A percentile compares a stretch with the other conserved stretches of the same genome.
These are phyloP conservation scores for Melikaiella ostensackeni DNA, from an alignment of 2,888 invertebrate genomes.

Conservation along the genomic window DNA sequence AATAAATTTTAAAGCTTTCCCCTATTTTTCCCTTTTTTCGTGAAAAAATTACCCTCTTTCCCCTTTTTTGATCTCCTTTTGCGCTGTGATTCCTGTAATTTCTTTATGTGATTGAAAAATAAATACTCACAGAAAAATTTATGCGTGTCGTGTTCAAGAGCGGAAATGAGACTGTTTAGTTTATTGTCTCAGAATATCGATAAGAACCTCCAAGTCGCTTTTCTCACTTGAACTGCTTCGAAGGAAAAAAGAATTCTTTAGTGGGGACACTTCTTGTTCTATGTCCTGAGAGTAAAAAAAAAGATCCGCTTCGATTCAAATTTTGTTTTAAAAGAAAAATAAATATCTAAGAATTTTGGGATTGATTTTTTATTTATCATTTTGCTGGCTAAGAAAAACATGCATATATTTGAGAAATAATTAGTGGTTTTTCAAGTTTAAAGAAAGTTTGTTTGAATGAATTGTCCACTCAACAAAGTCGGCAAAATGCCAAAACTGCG, in stretches of 20 bases:
- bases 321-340: neutral
- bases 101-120: no score
- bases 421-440: neutral
- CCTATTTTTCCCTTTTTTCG: no score
- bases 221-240: constrained; percentile 38
- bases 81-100: no score
- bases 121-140: constrained; percentile 40
- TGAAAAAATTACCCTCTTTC: no score
- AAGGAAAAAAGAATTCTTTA: constrained; percentile 43
- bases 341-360: no score
- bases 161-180: constrained; percentile 52
- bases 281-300: neutral
- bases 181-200: constrained; percentile 42
- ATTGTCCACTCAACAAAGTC: neutral
- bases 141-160: constrained; percentile 44
- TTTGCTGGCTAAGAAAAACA: no score
- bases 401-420: no score
- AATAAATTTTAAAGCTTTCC: no score
- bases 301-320: no score
- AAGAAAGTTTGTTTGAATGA: neutral
- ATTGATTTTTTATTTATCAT: no score
- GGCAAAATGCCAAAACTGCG: constrained; percentile 6
- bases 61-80: no score
- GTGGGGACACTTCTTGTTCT: constrained; percentile 45
- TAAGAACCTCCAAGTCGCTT: constrained; percentile 38